These are phyloP conservation scores for Sphecodes monilicornis DNA, from an alignment of 2,888 invertebrate genomes.

Conservation along the genomic window DNA sequence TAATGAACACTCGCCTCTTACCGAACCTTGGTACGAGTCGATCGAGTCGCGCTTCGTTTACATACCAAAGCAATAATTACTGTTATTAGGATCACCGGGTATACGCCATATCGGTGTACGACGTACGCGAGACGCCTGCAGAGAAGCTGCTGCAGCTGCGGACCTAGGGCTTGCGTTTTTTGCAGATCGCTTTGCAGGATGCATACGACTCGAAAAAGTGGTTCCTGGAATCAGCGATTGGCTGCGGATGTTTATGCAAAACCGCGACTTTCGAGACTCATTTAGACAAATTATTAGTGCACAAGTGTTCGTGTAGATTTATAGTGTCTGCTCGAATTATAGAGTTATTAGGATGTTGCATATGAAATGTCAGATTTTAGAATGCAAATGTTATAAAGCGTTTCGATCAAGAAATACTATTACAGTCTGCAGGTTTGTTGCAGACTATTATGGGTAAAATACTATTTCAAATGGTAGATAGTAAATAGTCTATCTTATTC, in stretches of 20 bases:
- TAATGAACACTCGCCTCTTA: slow-evolving; percentile 19
- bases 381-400: no score
- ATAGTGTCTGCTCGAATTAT: no score
- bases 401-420: no score
- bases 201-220: background rate
- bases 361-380: no score
- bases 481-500: no score
- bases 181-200: background rate
- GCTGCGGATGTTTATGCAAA: background rate
- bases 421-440: no score
- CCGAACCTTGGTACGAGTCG: background rate
- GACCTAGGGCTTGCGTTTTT: background rate
- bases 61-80: slow-evolving; percentile 40
- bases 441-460: no score
- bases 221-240: background rate
- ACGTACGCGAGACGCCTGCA: background rate
- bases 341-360: no score
- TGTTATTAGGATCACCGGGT: slow-evolving; percentile 39
- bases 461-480: no score
- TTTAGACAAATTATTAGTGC: background rate
- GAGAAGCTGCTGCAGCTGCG: slow-evolving; percentile 8
- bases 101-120: background rate
- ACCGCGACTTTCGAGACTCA: background rate
- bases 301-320: no score
- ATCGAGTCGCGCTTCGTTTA: slow-evolving; percentile 39